Percentiles rank a stretch among this genome's conserved stretches.
These are phyloP conservation scores for Arion vulgaris DNA, from an alignment of 1,140 invertebrate genomes.

Conservation along the genomic window DNA sequence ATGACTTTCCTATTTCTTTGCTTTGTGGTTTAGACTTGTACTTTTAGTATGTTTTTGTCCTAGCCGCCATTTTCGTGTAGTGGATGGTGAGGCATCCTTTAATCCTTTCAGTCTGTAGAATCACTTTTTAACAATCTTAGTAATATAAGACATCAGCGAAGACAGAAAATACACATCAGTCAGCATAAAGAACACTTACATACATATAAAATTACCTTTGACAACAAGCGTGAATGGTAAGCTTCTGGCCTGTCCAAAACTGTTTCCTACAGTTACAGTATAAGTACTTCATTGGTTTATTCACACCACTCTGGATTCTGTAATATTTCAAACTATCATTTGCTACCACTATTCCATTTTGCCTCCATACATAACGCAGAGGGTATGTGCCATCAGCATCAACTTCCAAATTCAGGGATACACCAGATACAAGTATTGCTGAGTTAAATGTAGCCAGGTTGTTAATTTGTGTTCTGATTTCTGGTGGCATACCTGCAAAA, in stretches of 20 bases:
- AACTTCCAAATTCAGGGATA: not conserved
- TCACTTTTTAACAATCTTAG: no score
- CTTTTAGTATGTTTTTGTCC: no score
- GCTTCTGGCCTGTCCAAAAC: slow-evolving; percentile 10
- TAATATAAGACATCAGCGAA: no score
- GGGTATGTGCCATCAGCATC: not conserved
- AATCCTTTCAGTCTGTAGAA: no score
- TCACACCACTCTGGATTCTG: not conserved
- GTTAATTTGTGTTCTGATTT: not conserved
- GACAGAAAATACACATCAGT: no score
- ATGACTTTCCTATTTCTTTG: no score
- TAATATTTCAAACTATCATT: not conserved
- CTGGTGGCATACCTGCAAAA: not conserved
- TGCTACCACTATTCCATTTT: slow-evolving; percentile 14
- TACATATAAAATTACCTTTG: slow-evolving; percentile 20
- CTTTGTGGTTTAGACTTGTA: no score
- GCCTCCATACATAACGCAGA: slow-evolving; percentile 8
- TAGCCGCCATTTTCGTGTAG: no score
- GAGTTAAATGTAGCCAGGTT: not conserved
- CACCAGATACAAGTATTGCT: not conserved
- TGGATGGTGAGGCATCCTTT: no score
- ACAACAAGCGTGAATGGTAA: slow-evolving; percentile 14
- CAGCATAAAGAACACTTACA: no score
- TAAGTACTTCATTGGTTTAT: not conserved
- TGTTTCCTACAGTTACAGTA: slow-evolving; percentile 13